phyloP scores from a whole-genome alignment of 2,113 vertebrate species.

The Elaphurus davidianus region DNA sequence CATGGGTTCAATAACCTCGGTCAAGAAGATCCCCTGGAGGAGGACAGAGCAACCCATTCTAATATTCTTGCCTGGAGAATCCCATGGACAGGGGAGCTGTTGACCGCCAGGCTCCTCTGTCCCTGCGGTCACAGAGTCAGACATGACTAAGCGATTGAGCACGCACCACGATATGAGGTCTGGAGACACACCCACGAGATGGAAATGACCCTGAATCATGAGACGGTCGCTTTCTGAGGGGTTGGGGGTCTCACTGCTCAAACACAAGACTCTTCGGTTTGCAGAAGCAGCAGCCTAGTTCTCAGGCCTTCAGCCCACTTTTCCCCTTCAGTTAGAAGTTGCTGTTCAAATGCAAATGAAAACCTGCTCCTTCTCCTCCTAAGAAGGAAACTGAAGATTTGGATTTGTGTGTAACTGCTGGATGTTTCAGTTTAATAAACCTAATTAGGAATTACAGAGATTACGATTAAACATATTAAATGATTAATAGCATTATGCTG shows the following conservation, averaged over 20 bases:
- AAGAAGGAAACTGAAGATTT: slow-evolving; percentile 40
- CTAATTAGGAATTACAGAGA: slow-evolving; percentile 73
- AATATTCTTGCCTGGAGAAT: neutral
- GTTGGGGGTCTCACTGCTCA: neutral
- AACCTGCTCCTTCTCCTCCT: neutral
- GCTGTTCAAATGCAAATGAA: neutral
- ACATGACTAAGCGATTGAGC: neutral
- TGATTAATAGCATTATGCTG: slow-evolving; percentile 71
- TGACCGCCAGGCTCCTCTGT: neutral
- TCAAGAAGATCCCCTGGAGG: neutral
- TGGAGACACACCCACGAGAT: neutral
- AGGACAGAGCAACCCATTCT: neutral
- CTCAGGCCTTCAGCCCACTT: neutral
- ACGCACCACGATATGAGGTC: neutral
- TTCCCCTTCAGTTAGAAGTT: neutral
- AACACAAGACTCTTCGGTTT: neutral
- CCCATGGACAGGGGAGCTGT: neutral
- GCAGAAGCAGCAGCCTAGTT: neutral
- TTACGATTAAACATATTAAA: slow-evolving; percentile 74
- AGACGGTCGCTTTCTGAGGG: neutral
- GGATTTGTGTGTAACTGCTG: slow-evolving; percentile 49
- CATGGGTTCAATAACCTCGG: neutral
- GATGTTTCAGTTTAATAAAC: slow-evolving; percentile 63
- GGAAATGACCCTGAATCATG: neutral
- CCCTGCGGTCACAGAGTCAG: neutral